Evolutionary conservation across 2,113 vertebrate species (phyloP).

Genomic region (Hypocryptadius cinnamomeus): DNA sequence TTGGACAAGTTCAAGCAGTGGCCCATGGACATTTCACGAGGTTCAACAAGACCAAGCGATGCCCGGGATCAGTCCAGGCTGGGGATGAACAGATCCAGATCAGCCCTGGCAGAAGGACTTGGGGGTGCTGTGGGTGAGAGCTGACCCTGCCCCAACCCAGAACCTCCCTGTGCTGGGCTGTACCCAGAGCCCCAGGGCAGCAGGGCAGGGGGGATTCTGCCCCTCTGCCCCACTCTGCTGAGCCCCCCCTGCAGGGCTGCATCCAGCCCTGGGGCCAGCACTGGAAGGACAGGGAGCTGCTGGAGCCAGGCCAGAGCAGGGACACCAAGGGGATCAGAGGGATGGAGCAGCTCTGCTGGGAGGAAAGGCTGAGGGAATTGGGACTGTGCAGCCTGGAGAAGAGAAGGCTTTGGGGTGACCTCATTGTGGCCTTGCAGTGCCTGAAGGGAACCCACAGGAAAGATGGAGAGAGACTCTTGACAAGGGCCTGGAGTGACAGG

Average conservation of each 20-base stretch:
- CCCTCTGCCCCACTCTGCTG: background rate
- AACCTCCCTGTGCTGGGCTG: background rate
- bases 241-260: background rate
- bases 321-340: background rate
- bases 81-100: background rate
- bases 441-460: background rate
- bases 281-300: background rate
- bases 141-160: background rate
- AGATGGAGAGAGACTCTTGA: background rate
- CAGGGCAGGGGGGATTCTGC: background rate
- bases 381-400: background rate
- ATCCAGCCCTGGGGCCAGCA: background rate
- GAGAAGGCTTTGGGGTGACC: background rate
- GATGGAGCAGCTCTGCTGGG: background rate
- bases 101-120: background rate
- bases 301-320: background rate
- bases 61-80: rapidly evolving
- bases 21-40: background rate
- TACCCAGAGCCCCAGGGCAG: background rate
- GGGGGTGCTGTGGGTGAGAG: background rate
- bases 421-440: background rate
- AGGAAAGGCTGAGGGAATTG: background rate
- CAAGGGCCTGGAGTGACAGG: background rate
- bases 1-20: background rate
- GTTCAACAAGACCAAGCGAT: background rate